Evolutionary conservation across 2,113 vertebrate species (phyloP).

Genomic region (Echinops telfairi): DNA sequence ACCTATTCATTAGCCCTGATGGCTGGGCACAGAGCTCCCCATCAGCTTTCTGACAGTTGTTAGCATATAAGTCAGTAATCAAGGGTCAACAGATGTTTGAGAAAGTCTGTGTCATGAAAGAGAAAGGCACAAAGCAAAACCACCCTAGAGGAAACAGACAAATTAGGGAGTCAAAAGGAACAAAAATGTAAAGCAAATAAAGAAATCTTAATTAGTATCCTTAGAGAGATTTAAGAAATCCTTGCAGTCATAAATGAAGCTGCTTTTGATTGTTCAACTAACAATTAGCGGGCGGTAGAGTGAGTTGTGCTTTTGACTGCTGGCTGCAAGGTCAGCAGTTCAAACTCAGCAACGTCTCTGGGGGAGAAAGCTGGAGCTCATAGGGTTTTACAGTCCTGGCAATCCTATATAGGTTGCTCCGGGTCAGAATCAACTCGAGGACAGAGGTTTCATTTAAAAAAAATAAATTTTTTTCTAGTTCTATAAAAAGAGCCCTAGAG

Average conservation of each 20-base stretch:
- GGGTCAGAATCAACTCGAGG: too few relatives aligned
- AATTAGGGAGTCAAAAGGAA: neutral
- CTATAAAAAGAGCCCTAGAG: too few relatives aligned
- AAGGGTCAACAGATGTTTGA: neutral
- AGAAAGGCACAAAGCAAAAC: neutral
- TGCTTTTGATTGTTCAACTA: too few relatives aligned
- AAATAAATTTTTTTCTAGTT: too few relatives aligned
- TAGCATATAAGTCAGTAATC: neutral
- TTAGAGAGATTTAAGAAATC: constrained; percentile 10
- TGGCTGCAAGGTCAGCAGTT: too few relatives aligned
- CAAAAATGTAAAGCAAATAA: constrained; percentile 13
- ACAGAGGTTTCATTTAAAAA: too few relatives aligned
- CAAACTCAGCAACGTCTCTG: too few relatives aligned
- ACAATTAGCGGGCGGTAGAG: too few relatives aligned
- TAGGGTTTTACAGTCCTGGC: too few relatives aligned
- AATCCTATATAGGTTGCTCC: too few relatives aligned
- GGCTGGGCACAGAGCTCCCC: neutral
- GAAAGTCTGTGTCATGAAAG: neutral
- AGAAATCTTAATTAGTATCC: neutral
- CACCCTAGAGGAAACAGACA: neutral
- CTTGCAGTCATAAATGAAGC: neutral
- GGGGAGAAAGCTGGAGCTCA: too few relatives aligned
- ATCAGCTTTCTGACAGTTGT: neutral
- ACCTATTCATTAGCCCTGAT: neutral
- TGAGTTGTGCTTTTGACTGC: too few relatives aligned